Conservation (phyloP, 1,140 invertebrate species). For the Drosophila albomicans region DNA sequence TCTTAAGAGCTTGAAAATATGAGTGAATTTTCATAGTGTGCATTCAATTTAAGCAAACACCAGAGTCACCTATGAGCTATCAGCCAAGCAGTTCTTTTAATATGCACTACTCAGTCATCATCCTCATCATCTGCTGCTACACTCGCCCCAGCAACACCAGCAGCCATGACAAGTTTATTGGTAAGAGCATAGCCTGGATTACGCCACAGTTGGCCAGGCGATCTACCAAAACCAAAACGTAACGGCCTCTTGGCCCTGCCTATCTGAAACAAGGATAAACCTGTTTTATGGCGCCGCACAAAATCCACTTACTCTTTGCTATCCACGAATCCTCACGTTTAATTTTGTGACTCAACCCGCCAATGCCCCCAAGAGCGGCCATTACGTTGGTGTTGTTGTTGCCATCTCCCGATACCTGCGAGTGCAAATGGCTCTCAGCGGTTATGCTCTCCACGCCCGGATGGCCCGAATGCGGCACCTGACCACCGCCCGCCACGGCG, state of each 20-base stretch:
- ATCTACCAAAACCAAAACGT: slow-evolving; percentile 30
- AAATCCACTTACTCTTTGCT: slow-evolving; percentile 74
- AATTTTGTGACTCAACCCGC: slow-evolving; percentile 73
- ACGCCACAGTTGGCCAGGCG: slow-evolving; percentile 24
- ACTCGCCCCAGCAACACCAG: slow-evolving; percentile 60
- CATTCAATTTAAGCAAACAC: neutral
- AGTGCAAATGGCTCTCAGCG: slow-evolving; percentile 77
- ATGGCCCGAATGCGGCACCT: slow-evolving; percentile 66
- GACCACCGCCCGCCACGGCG: slow-evolving; percentile 62
- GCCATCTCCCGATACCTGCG: slow-evolving; percentile 68
- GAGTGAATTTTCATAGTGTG: neutral
- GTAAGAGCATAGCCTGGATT: slow-evolving; percentile 11
- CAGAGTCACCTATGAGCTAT: neutral
- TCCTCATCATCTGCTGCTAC: slow-evolving; percentile 60
- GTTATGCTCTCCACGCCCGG: slow-evolving; percentile 71
- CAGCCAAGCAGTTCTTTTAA: neutral
- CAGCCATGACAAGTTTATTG: slow-evolving; percentile 52
- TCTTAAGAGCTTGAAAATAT: neutral
- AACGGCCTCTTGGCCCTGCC: slow-evolving; percentile 31
- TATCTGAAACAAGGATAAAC: slow-evolving; percentile 64
- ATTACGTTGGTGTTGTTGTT: slow-evolving; percentile 76
- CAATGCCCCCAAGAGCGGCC: slow-evolving; percentile 70
- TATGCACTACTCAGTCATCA: slow-evolving; percentile 44
- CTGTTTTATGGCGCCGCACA: slow-evolving; percentile 51
- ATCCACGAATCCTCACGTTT: slow-evolving; percentile 82